Base-by-base conservation (phyloP, 1,140 invertebrate species). In the Listronotus bonariensis region DNA sequence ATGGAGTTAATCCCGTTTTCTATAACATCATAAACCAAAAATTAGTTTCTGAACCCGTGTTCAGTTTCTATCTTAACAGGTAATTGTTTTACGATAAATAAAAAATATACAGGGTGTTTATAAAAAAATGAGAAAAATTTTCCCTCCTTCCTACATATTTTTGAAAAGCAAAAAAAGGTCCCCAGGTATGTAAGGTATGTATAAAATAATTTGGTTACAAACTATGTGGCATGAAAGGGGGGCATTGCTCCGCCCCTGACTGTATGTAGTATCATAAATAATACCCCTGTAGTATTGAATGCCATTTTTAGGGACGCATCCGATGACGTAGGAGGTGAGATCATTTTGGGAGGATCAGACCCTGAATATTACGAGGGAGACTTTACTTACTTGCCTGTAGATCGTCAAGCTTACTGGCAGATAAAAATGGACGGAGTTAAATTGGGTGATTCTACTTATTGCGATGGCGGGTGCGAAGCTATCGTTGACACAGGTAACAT, bases 361-460 rank as follows among this genome's bases (percentile, higher is more conserved):
- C 88, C 92, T 6, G 82, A 87, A 55, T 88, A 96, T 76, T 98
- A 96, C 80, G 83, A 81, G 57, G 97, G 95, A 17, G 86, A 94
- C 63, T 93, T 99, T 76, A 96, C 92, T 8, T 98, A 97, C 79
- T 82, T 96, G 49, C 85, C 89, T 18, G 92, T 99, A 0, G 87
- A 88, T 61, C 86, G 85, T 51, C 86, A 94, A 82, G 92, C 88
- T 36, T 99, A 99, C 80, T 99, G 97, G 97, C 95, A 99, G 84
- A 96, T 99, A 79, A 86, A 84, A 73, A 41, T 63, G 6, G 93
- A 98, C 73, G 84, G 84, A 9, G 77, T 93, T 20, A 68, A 73
- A 20, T 18, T 40, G 7, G 36, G 11, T 31, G n/a, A 9, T 42
- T 77, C 92, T 59, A 72, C 74, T 17, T 85, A 91, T 73, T 95